Percentiles rank a stretch among this genome's conserved stretches.
Evolutionary conservation across 2,888 invertebrate genomes (phyloP).

Genomic region (Prionchulus punctatus): DNA sequence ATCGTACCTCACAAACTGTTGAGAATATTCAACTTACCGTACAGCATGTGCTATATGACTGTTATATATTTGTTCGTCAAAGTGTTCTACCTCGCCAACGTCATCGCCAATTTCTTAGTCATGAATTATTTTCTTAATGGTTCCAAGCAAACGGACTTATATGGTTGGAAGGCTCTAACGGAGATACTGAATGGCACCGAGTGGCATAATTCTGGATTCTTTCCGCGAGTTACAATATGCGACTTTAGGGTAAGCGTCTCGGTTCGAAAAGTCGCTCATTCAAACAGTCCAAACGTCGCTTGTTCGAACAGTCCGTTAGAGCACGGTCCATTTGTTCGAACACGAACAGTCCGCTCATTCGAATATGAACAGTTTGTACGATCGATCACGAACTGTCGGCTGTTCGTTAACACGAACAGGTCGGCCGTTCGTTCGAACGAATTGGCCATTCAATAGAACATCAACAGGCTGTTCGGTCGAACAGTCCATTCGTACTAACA

Average conservation of each 20-base stretch:
- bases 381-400: too few species aligned
- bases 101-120: conserved; percentile 22
- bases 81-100: conserved; percentile 26
- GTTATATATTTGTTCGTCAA: conserved; percentile 27
- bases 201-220: neutral
- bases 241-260: neutral
- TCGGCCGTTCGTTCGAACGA: too few species aligned
- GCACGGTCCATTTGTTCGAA: too few species aligned
- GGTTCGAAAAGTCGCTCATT: neutral
- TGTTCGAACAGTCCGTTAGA: too few species aligned
- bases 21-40: conserved; percentile 25
- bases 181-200: neutral
- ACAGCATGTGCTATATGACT: conserved; percentile 29
- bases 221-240: neutral
- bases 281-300: too few species aligned
- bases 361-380: too few species aligned
- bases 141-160: neutral
- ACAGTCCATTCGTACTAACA: too few species aligned
- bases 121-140: conserved; percentile 18
- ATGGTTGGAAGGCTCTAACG: neutral
- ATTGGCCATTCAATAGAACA: too few species aligned
- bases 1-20: conserved; percentile 23
- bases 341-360: too few species aligned
- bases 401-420: too few species aligned
- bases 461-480: too few species aligned